Conservation (phyloP, 2,888 invertebrate genomes). For the Andricus curvator region DNA sequence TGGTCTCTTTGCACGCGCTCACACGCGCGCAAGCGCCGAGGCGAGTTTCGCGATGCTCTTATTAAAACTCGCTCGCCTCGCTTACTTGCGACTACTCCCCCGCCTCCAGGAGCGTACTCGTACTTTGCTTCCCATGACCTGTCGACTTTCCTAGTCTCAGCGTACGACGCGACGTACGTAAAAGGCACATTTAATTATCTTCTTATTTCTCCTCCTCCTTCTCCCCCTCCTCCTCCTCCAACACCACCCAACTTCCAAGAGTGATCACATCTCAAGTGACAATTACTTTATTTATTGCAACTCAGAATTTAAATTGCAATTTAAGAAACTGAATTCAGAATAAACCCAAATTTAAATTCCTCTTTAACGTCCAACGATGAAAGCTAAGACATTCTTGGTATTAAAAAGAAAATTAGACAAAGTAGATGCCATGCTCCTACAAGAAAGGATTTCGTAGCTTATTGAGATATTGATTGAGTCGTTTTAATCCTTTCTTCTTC, state of each 20-base stretch:
- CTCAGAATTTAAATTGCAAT: too few species aligned
- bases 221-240: too few species aligned
- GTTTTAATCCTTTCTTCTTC: too few species aligned
- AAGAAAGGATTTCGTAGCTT: too few species aligned
- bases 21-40: conserved; percentile 49
- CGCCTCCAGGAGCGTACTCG: conserved; percentile 19
- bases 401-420: too few species aligned
- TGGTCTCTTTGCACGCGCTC: conserved; percentile 48
- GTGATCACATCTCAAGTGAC: background rate
- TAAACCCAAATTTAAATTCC: too few species aligned
- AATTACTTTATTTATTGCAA: background rate
- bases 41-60: conserved; percentile 74
- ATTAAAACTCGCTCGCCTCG: conserved; percentile 75
- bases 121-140: conserved; percentile 7
- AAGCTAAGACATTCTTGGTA: too few species aligned
- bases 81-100: conserved; percentile 61
- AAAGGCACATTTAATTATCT: background rate
- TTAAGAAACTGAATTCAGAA: too few species aligned
- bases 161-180: background rate
- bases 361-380: too few species aligned
- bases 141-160: background rate
- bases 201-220: background rate
- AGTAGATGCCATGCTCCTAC: too few species aligned
- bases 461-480: too few species aligned
- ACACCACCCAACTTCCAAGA: background rate